Evolutionary conservation across 1,140 invertebrate genomes (phyloP).

Genomic region (Spodoptera frugiperda): DNA sequence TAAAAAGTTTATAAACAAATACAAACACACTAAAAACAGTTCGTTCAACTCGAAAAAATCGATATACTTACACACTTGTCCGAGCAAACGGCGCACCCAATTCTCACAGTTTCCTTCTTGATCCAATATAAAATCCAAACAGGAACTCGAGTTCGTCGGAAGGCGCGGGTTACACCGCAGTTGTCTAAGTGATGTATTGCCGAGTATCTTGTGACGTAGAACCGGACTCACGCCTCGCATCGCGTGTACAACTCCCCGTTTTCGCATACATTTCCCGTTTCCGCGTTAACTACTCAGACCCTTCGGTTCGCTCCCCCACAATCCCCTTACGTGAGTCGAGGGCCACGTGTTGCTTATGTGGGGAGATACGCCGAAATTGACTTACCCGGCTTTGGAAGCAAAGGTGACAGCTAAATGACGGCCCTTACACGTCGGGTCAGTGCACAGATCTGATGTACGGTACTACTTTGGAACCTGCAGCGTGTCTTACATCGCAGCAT

Average conservation of each 20-base stretch:
- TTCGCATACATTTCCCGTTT: constrained; percentile 40
- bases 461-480: not conserved
- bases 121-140: constrained; percentile 1
- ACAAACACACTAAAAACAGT: too few relatives aligned
- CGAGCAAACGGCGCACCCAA: not conserved
- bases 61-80: not conserved
- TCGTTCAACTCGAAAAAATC: not conserved
- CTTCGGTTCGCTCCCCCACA: constrained; percentile 20
- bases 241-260: constrained; percentile 14
- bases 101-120: not conserved
- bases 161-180: not conserved
- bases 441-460: constrained; percentile 25
- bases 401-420: constrained; percentile 37
- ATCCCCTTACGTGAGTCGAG: constrained; percentile 23
- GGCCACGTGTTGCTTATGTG: constrained; percentile 42
- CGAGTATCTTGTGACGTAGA: constrained; percentile 33
- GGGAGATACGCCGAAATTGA: constrained; percentile 32
- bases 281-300: constrained; percentile 35
- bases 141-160: not conserved
- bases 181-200: constrained; percentile 25
- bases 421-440: constrained; percentile 20
- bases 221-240: constrained; percentile 20
- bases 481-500: not conserved
- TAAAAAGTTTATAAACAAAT: too few relatives aligned
- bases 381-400: constrained; percentile 27